Evolutionary conservation across 1,140 invertebrate species (phyloP).

Genomic region (Atta colombica): DNA sequence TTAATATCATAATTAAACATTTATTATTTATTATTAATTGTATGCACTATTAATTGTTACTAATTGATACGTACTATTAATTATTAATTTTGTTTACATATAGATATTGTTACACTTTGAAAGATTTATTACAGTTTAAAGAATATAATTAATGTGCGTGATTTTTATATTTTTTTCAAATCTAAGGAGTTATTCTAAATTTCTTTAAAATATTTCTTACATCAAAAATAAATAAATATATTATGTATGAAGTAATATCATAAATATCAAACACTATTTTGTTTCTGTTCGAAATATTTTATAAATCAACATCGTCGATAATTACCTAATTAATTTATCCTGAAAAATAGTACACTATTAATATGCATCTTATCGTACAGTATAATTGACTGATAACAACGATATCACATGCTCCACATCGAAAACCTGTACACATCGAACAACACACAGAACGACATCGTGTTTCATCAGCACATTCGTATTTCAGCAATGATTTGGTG

Average conservation of each 20-base stretch:
- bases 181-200: background rate
- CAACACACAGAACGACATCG: constrained; percentile 73
- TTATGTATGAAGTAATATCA: background rate
- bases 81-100: constrained; percentile 5
- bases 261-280: background rate
- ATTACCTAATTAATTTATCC: constrained; percentile 33
- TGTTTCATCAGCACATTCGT: constrained; percentile 72
- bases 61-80: background rate
- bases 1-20: background rate
- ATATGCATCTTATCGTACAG: constrained; percentile 38
- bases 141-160: background rate
- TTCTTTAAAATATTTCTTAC: background rate
- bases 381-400: constrained; percentile 69
- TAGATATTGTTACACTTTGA: background rate
- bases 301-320: background rate
- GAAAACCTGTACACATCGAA: constrained; percentile 73
- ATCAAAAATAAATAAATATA: background rate
- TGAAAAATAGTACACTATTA: constrained; percentile 24
- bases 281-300: background rate
- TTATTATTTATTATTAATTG: background rate
- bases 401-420: constrained; percentile 81
- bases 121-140: constrained; percentile 8
- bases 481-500: constrained; percentile 61
- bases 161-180: background rate
- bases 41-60: background rate